Percentiles rank a stretch among this genome's conserved stretches.
These are phyloP conservation scores for Boloria euphrosyne DNA, from an alignment of 2,888 invertebrate genomes.

Conservation along the genomic window DNA sequence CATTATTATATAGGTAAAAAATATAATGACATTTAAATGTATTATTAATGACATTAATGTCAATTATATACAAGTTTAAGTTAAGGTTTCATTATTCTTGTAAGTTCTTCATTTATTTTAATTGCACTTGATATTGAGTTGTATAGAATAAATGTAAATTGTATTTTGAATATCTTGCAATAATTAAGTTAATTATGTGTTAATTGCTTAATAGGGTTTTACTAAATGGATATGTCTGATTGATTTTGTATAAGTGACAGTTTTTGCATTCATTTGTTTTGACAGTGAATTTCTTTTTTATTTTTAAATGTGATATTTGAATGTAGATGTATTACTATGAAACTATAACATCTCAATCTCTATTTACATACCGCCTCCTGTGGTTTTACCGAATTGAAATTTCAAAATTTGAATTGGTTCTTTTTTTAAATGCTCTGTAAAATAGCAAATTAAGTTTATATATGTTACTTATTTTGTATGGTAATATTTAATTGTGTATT, in stretches of 20 bases:
- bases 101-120: slow-evolving; percentile 6
- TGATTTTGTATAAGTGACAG: neutral
- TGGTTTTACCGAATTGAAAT: neutral
- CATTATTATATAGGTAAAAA: neutral
- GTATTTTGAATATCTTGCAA: neutral
- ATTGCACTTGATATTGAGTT: too few species aligned
- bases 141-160: too few species aligned
- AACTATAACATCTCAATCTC: slow-evolving; percentile 10
- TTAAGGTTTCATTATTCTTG: slow-evolving; percentile 14
- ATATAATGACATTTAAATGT: neutral
- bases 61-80: neutral
- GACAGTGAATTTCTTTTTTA: slow-evolving; percentile 1
- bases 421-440: slow-evolving; percentile 6
- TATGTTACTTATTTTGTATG: slow-evolving; percentile 19
- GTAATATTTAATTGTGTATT: slow-evolving; percentile 26
- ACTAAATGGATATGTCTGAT: slow-evolving; percentile 12
- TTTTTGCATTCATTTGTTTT: neutral
- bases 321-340: slow-evolving; percentile 12
- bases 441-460: slow-evolving; percentile 1
- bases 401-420: neutral
- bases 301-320: slow-evolving; percentile 9
- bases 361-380: slow-evolving; percentile 6
- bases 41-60: neutral
- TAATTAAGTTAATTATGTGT: slow-evolving; percentile 9
- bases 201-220: neutral